A percentile compares a stretch with the other conserved stretches of the same genome.
Conservation (phyloP, 2,888 invertebrate species). For the Germaria angustata region DNA sequence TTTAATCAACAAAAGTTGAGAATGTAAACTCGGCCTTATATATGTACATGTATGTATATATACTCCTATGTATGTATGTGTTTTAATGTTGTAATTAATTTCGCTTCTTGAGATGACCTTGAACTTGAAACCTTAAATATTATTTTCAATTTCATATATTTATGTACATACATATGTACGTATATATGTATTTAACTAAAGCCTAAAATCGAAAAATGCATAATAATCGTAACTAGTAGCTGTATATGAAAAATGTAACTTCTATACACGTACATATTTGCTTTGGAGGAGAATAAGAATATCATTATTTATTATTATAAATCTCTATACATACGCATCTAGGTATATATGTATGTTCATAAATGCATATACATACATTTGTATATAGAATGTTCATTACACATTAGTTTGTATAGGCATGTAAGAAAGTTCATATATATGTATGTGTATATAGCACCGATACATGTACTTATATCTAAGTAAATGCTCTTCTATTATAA, state of each 20-base stretch:
- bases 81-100: not conserved
- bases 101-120: constrained; percentile 33
- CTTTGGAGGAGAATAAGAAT: no score
- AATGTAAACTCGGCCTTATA: no score
- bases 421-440: not conserved
- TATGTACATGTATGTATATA: no score
- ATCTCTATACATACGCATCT: no score
- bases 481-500: not conserved
- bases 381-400: no score
- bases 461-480: not conserved
- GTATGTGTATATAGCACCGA: not conserved
- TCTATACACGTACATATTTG: no score
- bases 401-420: not conserved
- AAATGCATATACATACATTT: not conserved
- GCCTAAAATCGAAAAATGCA: no score
- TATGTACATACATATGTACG: not conserved
- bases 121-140: constrained; percentile 44
- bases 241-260: no score
- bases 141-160: not conserved
- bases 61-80: no score
- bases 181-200: not conserved
- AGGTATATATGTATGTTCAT: not conserved
- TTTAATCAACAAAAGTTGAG: no score
- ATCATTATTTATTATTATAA: no score
- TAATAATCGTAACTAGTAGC: no score